Evolutionary conservation across 2,888 invertebrate genomes (phyloP), one percentile per base, ranked within the genome.

Genomic region (Tinea trinotella): DNA sequence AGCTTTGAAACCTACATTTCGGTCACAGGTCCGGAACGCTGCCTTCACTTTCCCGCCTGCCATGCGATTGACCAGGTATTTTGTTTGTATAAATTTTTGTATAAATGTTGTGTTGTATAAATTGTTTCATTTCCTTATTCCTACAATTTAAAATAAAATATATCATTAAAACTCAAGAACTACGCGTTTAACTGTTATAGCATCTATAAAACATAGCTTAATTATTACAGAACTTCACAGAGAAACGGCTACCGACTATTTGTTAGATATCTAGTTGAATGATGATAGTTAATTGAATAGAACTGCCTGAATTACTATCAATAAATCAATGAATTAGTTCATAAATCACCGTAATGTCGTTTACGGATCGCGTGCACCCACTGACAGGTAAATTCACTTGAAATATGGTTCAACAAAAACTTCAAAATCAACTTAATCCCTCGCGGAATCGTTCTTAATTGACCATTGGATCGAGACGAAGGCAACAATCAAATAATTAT

Each of bases 361-460:
- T 19, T 36, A 40, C 36, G 52, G 35, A 52, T 35, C 56, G 56
- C 54, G 54, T 18, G 30, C 54, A 19, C 40, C 54, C 35, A 60
- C 68, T 69, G 78, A 71, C 80, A 71, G 74, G 63, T 59, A 57
- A 70, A 78, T 77, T 69, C 62, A 66, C 68, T 71, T 79, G 74
- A 82, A 74, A 75, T 78, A 81, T 81, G 54, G 35, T 48, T 30
- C 53, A 7, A 13, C 44, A 30, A 36, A 40, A 52, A 46, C 59
- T 64, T 65, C 61, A 71, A 77, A 80, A 74, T 74, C 67, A 64
- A 71, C 61, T 76, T 74, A 77, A 79, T 76, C 65, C 66, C 66
- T 40, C 46, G 44, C 55, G 61, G 66, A 72, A 76, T 76, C 71
- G 70, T 66, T 72, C 74, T 76, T 84, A 81, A 84, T 83, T 81